A percentile compares a stretch with the other conserved stretches of the same genome.
These are phyloP conservation scores for Phoebastria nigripes DNA, from an alignment of 2,797 vertebrate species.

Conservation along the genomic window DNA sequence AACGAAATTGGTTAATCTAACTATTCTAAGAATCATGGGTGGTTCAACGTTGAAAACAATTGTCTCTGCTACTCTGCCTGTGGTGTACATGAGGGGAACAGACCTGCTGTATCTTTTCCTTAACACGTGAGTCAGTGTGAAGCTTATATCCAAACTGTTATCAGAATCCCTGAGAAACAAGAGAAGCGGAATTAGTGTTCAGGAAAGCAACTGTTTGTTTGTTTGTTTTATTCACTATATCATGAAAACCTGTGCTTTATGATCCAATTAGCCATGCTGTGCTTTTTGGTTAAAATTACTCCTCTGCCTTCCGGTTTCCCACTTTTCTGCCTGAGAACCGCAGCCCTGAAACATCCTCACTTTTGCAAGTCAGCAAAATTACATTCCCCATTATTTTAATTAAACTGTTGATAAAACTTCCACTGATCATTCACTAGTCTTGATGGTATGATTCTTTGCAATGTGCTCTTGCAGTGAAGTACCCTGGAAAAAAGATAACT, in stretches of 20 bases:
- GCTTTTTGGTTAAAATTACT: neutral
- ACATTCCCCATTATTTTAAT: neutral
- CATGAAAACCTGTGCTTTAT: neutral
- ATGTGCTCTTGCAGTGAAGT: neutral
- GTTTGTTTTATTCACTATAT: neutral
- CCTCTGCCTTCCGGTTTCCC: neutral
- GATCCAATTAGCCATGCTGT: neutral
- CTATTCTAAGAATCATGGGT: neutral
- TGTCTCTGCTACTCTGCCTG: neutral
- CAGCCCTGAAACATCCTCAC: neutral
- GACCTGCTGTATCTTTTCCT: neutral
- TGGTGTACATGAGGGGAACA: neutral
- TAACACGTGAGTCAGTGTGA: fast-evolving
- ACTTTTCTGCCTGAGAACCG: neutral
- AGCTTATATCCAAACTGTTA: neutral
- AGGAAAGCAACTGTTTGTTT: neutral
- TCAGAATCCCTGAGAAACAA: neutral
- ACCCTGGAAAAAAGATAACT: neutral
- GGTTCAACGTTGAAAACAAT: fast-evolving
- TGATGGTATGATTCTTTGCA: neutral
- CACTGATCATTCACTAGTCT: neutral
- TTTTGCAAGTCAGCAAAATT: neutral
- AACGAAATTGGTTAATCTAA: neutral
- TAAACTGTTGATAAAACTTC: neutral
- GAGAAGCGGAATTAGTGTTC: neutral